Base-by-base conservation (phyloP, 2,888 invertebrate genomes). In the Drosophila lutescens region DNA sequence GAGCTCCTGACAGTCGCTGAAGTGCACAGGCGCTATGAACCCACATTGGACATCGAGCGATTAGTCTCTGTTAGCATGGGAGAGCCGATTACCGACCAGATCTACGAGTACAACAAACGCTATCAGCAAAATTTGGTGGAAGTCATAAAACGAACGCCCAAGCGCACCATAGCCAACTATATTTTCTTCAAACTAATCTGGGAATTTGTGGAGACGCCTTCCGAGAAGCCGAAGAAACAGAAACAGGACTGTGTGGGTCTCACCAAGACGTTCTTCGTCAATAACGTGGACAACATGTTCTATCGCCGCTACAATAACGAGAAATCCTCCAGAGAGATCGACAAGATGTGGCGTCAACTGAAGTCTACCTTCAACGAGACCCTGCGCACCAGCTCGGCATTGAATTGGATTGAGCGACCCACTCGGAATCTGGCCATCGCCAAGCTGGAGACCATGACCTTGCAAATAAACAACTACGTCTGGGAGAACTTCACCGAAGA, bases 221-320 rank as follows among this genome's bases (percentile, higher is more conserved):
- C 49, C 65, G 4, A 69, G 71, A 8, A 68, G 7, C n/a, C 20
- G 4, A 44, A 71, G 1, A 66, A 68, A 4, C 75, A 80, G 4
- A 66, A 74, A 1, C 17, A 74, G 0, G 41, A 60, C 4, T 91
- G 91, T 63, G 62, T 89, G 2, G 61, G 71, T 1, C 54, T 65
- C 4, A 84, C 87, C 0, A 88, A 84, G 38, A 57, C 79, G 20
- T 56, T 78, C 49, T 91, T 91, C 13, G 66, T 91, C 12, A 91
- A 90, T 51, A 85, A 84, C 12, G 62, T 92, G 12, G 91, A 92
- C 40, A 91, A 91, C 17, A 88, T 92, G 79, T 78, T 90, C 44
- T 87, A 86, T 54, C 78, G 91, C 0, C 78, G 69, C 8, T 79
- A 80, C 67, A 87, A 85, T 49, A 86, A 76, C 15, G 74, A 80